Percentiles rank a stretch among this genome's conserved stretches.
phyloP scores from a whole-genome alignment of 1,140 invertebrate species.

The Anthonomus grandis region DNA sequence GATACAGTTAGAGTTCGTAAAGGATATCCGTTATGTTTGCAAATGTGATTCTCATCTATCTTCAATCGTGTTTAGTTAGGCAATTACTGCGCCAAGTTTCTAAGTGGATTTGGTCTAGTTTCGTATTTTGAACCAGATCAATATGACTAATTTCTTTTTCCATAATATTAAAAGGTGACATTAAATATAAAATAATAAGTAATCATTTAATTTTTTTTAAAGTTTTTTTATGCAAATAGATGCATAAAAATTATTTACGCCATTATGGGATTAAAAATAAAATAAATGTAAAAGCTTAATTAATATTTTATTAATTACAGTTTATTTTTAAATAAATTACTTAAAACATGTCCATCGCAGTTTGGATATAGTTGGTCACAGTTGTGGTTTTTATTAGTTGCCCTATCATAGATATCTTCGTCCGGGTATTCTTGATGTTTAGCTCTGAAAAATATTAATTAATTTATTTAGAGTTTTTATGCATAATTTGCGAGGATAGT shows the following conservation, averaged over 20 bases:
- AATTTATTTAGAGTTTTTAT: neutral
- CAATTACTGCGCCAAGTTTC: neutral
- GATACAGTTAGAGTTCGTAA: conserved; percentile 3
- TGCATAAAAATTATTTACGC: too few species aligned
- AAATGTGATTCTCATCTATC: neutral
- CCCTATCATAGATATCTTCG: conserved; percentile 39
- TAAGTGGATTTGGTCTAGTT: too few species aligned
- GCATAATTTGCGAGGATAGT: neutral
- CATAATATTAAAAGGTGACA: too few species aligned
- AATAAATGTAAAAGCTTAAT: too few species aligned
- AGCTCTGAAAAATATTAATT: conserved; percentile 29
- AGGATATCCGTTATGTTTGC: neutral
- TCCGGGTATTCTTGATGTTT: conserved; percentile 37
- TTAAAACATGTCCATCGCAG: conserved; percentile 42
- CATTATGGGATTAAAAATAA: too few species aligned
- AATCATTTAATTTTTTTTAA: too few species aligned
- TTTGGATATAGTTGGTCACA: conserved; percentile 51
- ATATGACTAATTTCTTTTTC: too few species aligned
- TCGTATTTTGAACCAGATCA: too few species aligned
- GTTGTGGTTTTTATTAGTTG: conserved; percentile 40
- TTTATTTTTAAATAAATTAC: conserved; percentile 16
- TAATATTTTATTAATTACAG: too few species aligned
- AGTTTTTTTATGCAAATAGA: too few species aligned
- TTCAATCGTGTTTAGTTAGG: neutral
- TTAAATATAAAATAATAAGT: too few species aligned